A percentile compares a stretch with the other conserved stretches of the same genome.
Conservation (phyloP, 2,888 invertebrate species). For the Apoderus coryli region DNA sequence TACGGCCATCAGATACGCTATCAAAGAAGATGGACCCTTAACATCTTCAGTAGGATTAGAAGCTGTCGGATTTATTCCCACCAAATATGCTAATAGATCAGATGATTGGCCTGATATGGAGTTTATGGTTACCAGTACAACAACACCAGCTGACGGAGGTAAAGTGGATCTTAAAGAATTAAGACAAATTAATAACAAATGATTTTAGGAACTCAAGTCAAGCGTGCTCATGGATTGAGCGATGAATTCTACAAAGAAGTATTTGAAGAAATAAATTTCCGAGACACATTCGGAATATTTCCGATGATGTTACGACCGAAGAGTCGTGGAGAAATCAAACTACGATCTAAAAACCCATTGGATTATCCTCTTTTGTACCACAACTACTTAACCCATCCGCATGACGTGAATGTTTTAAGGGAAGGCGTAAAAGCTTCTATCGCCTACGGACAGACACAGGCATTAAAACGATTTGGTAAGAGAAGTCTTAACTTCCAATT, state of each 20-base stretch:
- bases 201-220: conserved; percentile 41
- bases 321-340: conserved; percentile 64
- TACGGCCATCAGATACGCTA: conserved; percentile 67
- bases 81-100: conserved; percentile 72
- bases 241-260: conserved; percentile 71
- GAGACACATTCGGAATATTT: conserved; percentile 67
- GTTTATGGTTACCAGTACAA: conserved; percentile 75
- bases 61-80: conserved; percentile 75
- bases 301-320: conserved; percentile 85
- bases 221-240: conserved; percentile 65
- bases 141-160: conserved; percentile 74
- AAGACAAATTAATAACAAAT: background rate
- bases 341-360: conserved; percentile 42
- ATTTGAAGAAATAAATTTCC: conserved; percentile 53
- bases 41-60: conserved; percentile 76
- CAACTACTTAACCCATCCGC: conserved; percentile 79
- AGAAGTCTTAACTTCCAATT: too few relatives aligned
- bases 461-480: conserved; percentile 66
- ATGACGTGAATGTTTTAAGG: conserved; percentile 67
- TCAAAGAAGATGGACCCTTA: conserved; percentile 74
- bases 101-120: conserved; percentile 90
- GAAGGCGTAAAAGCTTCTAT: conserved; percentile 79
- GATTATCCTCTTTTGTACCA: conserved; percentile 80
- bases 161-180: conserved; percentile 3
- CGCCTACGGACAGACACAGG: conserved; percentile 63